phyloP scores from a whole-genome alignment of 2,113 vertebrate species.

The Trematocara unimaculatum region DNA sequence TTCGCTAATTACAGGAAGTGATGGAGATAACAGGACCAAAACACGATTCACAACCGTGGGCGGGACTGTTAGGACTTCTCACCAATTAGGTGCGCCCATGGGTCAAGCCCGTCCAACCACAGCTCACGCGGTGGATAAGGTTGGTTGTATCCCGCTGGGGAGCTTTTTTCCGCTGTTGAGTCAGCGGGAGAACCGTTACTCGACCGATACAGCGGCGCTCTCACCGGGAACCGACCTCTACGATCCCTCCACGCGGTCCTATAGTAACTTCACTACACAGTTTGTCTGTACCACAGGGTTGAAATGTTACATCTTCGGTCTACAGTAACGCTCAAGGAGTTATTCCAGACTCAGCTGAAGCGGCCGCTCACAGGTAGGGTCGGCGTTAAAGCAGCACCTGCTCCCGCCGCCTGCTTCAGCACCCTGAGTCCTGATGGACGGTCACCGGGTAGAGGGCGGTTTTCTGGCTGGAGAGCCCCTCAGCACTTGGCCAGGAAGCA shows the following conservation, averaged over 20 bases:
- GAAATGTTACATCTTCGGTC: slow-evolving; percentile 74
- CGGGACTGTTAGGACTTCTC: background rate
- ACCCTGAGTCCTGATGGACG: background rate
- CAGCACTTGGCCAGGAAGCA: background rate
- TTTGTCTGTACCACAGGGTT: background rate
- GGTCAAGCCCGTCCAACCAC: background rate
- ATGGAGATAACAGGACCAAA: background rate
- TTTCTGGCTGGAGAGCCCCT: slow-evolving; percentile 8
- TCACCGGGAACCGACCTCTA: background rate
- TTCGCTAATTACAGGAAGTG: background rate
- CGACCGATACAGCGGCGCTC: background rate
- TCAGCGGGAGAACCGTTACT: slow-evolving; percentile 23
- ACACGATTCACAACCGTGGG: background rate
- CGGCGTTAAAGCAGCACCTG: slow-evolving; percentile 24
- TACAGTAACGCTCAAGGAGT: slow-evolving; percentile 61
- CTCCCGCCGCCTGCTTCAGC: slow-evolving; percentile 35
- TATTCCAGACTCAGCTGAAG: slow-evolving; percentile 59
- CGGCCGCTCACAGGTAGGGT: slow-evolving; percentile 38
- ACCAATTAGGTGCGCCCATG: background rate
- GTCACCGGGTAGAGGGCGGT: background rate
- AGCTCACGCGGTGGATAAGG: background rate
- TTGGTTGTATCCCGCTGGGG: background rate
- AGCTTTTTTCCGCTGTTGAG: background rate
- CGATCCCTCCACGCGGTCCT: background rate
- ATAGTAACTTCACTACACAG: background rate